These are phyloP conservation scores for Plumapathes pennacea DNA, from an alignment of 92 coral and sea anemone genomes.

Conservation along the genomic window DNA sequence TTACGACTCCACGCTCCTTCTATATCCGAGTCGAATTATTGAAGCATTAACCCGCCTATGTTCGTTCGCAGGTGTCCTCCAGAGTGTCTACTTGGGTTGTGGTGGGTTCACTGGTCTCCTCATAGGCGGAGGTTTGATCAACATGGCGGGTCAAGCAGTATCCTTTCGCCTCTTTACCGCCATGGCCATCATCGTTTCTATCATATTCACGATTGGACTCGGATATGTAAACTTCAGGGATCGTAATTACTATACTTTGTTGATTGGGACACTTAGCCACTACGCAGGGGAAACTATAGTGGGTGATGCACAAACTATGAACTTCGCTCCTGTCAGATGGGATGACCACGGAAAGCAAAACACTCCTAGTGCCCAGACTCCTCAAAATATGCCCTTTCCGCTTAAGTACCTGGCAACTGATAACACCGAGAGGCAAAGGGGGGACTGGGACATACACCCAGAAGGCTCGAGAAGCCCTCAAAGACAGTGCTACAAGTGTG, in stretches of 20 bases:
- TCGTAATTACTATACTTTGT: slow-evolving; percentile 54
- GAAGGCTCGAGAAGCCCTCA: no score
- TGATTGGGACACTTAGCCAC: slow-evolving; percentile 31
- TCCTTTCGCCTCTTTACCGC: slow-evolving; percentile 80
- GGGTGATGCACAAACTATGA: no score
- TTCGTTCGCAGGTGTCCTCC: slow-evolving; percentile 59
- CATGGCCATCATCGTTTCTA: slow-evolving; percentile 42
- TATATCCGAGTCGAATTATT: not conserved
- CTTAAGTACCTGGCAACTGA: no score
- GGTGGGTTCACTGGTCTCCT: slow-evolving; percentile 64
- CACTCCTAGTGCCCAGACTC: no score
- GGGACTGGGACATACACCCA: no score
- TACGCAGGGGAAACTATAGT: no score
- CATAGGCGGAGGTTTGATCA: slow-evolving; percentile 59
- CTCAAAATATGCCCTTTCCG: no score
- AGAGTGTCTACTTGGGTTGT: slow-evolving; percentile 74
- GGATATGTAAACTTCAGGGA: slow-evolving; percentile 58
- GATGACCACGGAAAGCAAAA: no score
- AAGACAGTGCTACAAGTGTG: no score
- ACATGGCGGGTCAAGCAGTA: slow-evolving; percentile 61
- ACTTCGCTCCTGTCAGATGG: no score
- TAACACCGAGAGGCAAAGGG: no score
- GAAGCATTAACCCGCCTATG: not conserved
- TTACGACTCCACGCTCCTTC: no score
- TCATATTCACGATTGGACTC: slow-evolving; percentile 64